These are phyloP conservation scores for Pelvicachromis taeniatus DNA, from an alignment of 2,113 vertebrate species.

Conservation along the genomic window DNA sequence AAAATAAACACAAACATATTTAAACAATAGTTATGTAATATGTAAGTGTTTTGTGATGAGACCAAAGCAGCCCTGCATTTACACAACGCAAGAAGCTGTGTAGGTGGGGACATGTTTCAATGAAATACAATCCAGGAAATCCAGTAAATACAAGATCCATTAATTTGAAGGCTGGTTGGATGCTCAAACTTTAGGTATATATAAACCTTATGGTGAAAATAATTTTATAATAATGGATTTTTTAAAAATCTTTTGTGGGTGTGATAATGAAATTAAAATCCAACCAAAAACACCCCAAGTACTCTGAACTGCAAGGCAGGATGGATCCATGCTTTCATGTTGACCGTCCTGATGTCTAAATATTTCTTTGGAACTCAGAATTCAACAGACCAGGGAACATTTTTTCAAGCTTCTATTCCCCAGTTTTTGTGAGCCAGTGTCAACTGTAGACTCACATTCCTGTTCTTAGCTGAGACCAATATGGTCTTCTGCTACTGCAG, in stretches of 20 bases:
- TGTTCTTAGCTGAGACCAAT: too few relatives aligned
- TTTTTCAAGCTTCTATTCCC: too few relatives aligned
- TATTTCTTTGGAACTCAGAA: too few relatives aligned
- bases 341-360: too few relatives aligned
- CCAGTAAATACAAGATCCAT: background rate
- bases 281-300: background rate
- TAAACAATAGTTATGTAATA: background rate
- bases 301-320: too few relatives aligned
- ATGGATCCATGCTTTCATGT: too few relatives aligned
- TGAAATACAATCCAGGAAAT: background rate
- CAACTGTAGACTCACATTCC: too few relatives aligned
- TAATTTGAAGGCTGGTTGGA: background rate
- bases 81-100: background rate
- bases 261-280: background rate
- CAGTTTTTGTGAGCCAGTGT: too few relatives aligned
- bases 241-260: fast-evolving
- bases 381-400: too few relatives aligned
- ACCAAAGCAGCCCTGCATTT: background rate
- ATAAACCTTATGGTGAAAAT: background rate
- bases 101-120: background rate
- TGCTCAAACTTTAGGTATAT: fast-evolving
- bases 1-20: background rate
- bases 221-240: background rate
- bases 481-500: background rate
- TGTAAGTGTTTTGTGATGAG: background rate